These are phyloP conservation scores for Andrena chrysosceles DNA, from an alignment of 2,888 invertebrate species.

Conservation along the genomic window DNA sequence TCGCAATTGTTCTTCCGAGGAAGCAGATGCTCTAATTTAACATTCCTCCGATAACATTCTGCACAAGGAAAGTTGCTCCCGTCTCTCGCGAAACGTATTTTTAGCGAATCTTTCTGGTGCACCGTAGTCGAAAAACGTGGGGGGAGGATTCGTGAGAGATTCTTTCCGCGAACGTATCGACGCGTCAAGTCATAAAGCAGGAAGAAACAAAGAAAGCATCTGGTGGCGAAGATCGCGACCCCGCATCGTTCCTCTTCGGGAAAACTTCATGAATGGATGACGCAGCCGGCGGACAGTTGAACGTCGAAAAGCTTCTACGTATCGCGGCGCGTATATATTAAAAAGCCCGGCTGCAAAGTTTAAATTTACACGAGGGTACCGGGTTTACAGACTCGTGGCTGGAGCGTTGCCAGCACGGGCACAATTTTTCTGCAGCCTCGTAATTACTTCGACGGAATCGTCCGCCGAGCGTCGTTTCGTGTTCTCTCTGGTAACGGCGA, in stretches of 20 bases:
- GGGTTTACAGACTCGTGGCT: slow-evolving; percentile 4
- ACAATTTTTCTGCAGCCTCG: slow-evolving; percentile 29
- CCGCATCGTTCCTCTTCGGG: background rate
- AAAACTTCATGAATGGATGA: slow-evolving; percentile 40
- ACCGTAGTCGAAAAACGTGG: background rate
- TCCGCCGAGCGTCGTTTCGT: background rate
- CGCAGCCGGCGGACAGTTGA: slow-evolving; percentile 4
- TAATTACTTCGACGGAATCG: slow-evolving; percentile 30
- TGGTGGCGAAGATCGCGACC: background rate
- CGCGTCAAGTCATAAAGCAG: background rate
- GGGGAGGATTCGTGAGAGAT: background rate
- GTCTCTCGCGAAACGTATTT: slow-evolving; percentile 29
- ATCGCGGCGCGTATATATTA: slow-evolving; percentile 21
- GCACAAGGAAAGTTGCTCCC: background rate
- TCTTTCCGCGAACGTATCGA: slow-evolving; percentile 4
- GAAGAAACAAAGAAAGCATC: background rate
- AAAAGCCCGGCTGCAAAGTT: slow-evolving; percentile 16
- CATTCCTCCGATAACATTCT: background rate
- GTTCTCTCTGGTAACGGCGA: background rate
- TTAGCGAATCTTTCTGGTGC: slow-evolving; percentile 6
- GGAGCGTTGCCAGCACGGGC: slow-evolving; percentile 43
- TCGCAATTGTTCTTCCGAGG: no score
- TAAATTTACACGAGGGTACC: slow-evolving; percentile 11
- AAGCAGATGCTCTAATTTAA: background rate
- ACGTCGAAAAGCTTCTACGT: slow-evolving; percentile 20